These are phyloP conservation scores for Sparidentex hasta DNA, from an alignment of 2,797 vertebrate genomes.

Conservation along the genomic window DNA sequence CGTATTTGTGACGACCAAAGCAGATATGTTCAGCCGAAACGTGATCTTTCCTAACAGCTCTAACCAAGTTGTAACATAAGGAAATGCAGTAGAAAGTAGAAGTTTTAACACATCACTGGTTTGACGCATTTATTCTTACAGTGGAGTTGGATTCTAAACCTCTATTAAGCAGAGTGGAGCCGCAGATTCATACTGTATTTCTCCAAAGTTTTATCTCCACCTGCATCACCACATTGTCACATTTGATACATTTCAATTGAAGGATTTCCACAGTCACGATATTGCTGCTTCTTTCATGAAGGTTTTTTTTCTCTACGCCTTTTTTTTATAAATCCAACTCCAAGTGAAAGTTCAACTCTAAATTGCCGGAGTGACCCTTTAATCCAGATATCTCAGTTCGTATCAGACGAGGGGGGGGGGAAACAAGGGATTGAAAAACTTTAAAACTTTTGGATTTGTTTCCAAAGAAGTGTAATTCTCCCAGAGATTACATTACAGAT, in stretches of 20 bases:
- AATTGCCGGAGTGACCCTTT: neutral
- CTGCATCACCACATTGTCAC: no score
- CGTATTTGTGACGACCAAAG: no score
- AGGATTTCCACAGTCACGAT: neutral
- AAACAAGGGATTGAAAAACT: neutral
- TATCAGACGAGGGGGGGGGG: neutral
- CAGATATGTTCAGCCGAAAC: no score
- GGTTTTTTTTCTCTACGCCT: neutral
- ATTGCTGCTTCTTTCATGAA: neutral
- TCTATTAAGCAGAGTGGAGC: neutral
- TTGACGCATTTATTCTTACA: no score
- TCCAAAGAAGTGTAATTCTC: neutral
- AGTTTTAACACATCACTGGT: no score
- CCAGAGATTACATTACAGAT: neutral
- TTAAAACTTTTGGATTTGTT: slow-evolving; percentile 1
- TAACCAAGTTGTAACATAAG: no score
- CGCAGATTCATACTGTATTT: neutral
- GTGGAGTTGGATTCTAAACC: neutral
- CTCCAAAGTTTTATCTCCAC: neutral
- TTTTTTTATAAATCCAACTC: slow-evolving; percentile 4
- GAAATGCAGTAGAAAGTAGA: no score
- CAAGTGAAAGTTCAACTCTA: neutral
- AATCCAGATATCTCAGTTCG: neutral
- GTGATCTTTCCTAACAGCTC: no score
- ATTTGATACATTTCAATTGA: neutral